Evolutionary conservation across 2,888 invertebrate species (phyloP), one percentile per base, ranked within the genome.

Genomic region (Pseudeuparius sepicola): DNA sequence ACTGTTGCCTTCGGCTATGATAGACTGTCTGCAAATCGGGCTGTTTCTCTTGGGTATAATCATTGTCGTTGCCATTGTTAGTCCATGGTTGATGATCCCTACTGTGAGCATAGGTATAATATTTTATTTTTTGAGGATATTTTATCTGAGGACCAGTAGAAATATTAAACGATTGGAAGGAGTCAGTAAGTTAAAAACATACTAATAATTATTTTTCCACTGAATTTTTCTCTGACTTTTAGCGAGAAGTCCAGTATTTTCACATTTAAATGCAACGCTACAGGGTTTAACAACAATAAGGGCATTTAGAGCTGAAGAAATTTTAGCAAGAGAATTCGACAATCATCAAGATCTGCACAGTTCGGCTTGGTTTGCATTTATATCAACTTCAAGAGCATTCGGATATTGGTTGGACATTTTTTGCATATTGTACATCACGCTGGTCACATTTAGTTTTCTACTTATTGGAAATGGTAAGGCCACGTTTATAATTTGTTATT

Each of bases 171-270:
- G 77, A 49, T 65, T 79, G 3, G 79, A 80, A 55, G 76, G 78
- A 49, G 70, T 75, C n/a, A 75, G 78, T 78, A 50, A 70, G 71
- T 65, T 11, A 13, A 11, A 14, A 14, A 33, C 14, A 13, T 11
- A 6, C 17, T 25, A 10, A 20, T 26, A 31, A 7, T 4, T 14
- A 14, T 17, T 30, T 24, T 20, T 13, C 20, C 25, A 20, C 9
- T 20, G 20, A 7, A 9, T 9, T 26, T 11, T 26, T 18, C 35
- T 26, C 35, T 34, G 25, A 34, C 29, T 55, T 60, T 26, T 65
- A 88, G 88, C 89, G 43, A 79, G 92, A 39, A 92, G 92, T 51
- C 96, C 96, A 0, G 87, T 97, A n/a, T 96, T 93, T 65, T 84
- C 86, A 2, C 93, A 94, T 56, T 65, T 96, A 51, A 87, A 81